Evolutionary conservation across 2,888 invertebrate species (phyloP).

Genomic region (Dryadula phaetusa): DNA sequence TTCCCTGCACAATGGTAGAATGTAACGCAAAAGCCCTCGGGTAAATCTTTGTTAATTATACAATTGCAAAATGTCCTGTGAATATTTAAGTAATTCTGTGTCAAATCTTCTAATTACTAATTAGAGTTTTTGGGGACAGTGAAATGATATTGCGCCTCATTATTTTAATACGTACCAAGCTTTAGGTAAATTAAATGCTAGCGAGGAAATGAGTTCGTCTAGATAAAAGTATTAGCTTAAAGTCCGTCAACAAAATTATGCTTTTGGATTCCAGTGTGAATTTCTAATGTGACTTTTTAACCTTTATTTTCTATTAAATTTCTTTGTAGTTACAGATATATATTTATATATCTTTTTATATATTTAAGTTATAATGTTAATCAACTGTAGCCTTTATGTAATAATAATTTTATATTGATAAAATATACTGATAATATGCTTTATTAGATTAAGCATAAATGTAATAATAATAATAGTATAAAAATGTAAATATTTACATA

Average conservation of each 20-base stretch:
- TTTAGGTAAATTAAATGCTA: constrained; percentile 75
- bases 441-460: neutral
- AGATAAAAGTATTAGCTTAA: constrained; percentile 75
- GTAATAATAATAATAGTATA: neutral
- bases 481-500: constrained; percentile 21
- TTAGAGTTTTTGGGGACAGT: constrained; percentile 64
- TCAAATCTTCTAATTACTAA: constrained; percentile 57
- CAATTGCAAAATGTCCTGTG: constrained; percentile 57
- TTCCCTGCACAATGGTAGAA: constrained; percentile 58
- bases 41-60: constrained; percentile 55
- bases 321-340: neutral
- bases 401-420: neutral
- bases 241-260: constrained; percentile 57
- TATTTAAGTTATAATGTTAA: neutral
- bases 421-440: neutral
- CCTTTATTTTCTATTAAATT: constrained; percentile 10
- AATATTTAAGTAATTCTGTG: constrained; percentile 51
- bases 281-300: constrained; percentile 23
- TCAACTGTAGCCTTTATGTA: no score
- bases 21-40: constrained; percentile 59
- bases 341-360: neutral
- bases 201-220: constrained; percentile 69
- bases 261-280: constrained; percentile 38
- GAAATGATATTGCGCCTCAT: constrained; percentile 71
- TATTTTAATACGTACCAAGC: constrained; percentile 70